Conservation (phyloP, 1,140 invertebrate genomes). For the Aphis craccivora region DNA sequence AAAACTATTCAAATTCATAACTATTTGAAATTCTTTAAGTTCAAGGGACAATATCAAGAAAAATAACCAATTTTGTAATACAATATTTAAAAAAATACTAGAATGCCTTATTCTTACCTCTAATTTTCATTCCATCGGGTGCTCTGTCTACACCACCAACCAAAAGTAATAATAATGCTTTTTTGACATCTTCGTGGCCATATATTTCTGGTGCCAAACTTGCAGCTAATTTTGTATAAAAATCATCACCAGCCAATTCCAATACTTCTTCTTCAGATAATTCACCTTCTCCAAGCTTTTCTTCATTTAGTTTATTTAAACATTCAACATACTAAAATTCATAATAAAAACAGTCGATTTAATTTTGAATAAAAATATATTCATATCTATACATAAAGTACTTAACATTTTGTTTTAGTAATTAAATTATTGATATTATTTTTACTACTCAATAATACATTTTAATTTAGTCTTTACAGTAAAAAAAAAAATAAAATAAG, state of each 20-base stretch:
- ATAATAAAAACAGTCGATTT: neutral
- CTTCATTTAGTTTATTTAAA: constrained; percentile 65
- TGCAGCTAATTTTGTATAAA: constrained; percentile 90
- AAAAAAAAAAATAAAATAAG: too few species aligned
- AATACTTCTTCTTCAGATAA: constrained; percentile 83
- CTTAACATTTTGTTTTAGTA: neutral
- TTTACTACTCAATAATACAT: neutral
- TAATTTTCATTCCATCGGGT: constrained; percentile 83
- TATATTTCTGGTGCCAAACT: constrained; percentile 99
- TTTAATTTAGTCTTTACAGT: too few species aligned
- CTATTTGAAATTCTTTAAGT: too few species aligned
- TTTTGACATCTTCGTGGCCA: constrained; percentile 98
- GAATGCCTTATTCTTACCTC: constrained; percentile 66
- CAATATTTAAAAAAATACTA: too few species aligned
- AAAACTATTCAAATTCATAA: too few species aligned
- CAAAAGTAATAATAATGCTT: constrained; percentile 89
- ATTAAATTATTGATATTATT: neutral
- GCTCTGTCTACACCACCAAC: constrained; percentile 95
- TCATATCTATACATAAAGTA: neutral
- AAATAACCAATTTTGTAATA: too few species aligned
- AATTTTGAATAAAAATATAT: constrained; percentile 11
- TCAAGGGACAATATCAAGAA: too few species aligned
- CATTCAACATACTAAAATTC: constrained; percentile 59
- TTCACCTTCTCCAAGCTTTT: constrained; percentile 76
- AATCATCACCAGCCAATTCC: constrained; percentile 81